Evolutionary conservation across 2,113 vertebrate genomes (phyloP).

Genomic region (Uropsilus gracilis): DNA sequence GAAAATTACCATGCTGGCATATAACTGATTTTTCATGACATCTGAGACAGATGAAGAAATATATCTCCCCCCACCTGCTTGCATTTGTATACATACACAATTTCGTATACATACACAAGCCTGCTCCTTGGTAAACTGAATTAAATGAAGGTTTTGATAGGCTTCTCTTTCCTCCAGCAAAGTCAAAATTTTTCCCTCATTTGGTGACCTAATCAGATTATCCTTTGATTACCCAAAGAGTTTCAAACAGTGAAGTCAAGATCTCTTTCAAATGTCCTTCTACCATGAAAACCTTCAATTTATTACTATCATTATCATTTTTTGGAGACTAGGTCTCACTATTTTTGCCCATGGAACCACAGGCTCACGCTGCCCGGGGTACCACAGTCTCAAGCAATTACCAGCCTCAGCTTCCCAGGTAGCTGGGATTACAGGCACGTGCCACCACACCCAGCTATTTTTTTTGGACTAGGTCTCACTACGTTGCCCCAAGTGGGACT

Average conservation of each 20-base stretch:
- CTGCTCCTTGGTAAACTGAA: background rate
- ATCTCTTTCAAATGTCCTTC: background rate
- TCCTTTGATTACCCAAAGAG: background rate
- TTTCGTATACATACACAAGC: background rate
- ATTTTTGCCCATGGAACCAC: no score
- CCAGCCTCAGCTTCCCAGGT: no score
- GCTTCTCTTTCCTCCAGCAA: background rate
- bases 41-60: constrained; percentile 2
- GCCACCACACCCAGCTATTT: no score
- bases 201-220: background rate
- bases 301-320: no score
- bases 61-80: background rate
- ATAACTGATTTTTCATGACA: constrained; percentile 14
- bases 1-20: background rate
- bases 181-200: background rate
- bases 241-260: background rate
- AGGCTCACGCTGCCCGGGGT: no score
- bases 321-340: no score
- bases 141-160: background rate
- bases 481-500: no score
- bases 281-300: constrained; percentile 7
- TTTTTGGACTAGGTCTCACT: no score
- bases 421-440: no score
- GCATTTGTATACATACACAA: background rate
- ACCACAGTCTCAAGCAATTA: no score